These are phyloP conservation scores for Tetranychus piercei DNA, from an alignment of 2,888 invertebrate species.

Conservation along the genomic window DNA sequence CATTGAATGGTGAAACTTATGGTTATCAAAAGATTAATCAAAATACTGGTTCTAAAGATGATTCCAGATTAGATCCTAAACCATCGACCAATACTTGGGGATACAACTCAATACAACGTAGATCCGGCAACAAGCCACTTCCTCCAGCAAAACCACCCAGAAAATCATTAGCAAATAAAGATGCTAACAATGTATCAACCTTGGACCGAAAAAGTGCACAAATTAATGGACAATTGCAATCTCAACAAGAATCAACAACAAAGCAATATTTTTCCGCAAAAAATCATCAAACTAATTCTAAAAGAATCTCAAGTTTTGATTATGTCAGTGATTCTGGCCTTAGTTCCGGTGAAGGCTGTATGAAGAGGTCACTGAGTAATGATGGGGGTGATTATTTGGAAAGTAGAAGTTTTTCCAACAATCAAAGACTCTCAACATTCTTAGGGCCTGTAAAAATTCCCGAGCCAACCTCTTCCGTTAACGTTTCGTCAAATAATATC, in stretches of 20 bases:
- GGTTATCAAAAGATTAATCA: not conserved
- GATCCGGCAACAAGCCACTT: conserved; percentile 22
- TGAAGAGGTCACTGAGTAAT: conserved; percentile 10
- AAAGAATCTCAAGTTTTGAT: conserved; percentile 2
- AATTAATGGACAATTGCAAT: not conserved
- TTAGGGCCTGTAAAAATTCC: not conserved
- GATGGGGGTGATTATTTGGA: conserved; percentile 9
- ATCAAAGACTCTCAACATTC: not conserved
- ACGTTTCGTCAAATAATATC: no score
- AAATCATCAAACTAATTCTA: not conserved
- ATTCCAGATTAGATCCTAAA: conserved; percentile 3
- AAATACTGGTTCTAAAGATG: not conserved
- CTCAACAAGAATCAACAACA: not conserved
- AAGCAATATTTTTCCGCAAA: no score
- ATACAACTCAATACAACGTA: conserved; percentile 7
- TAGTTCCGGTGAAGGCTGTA: not conserved
- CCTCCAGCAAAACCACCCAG: conserved; percentile 24
- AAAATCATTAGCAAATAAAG: conserved; percentile 7
- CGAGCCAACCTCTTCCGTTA: no score
- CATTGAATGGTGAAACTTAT: no score
- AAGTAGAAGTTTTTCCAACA: not conserved
- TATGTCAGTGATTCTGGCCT: not conserved
- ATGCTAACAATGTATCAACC: conserved; percentile 5
- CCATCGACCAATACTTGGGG: conserved; percentile 10
- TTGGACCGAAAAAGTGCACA: conserved; percentile 11